Evolutionary conservation across 2,113 vertebrate genomes (phyloP).

Genomic region (Catharus bicknelli): DNA sequence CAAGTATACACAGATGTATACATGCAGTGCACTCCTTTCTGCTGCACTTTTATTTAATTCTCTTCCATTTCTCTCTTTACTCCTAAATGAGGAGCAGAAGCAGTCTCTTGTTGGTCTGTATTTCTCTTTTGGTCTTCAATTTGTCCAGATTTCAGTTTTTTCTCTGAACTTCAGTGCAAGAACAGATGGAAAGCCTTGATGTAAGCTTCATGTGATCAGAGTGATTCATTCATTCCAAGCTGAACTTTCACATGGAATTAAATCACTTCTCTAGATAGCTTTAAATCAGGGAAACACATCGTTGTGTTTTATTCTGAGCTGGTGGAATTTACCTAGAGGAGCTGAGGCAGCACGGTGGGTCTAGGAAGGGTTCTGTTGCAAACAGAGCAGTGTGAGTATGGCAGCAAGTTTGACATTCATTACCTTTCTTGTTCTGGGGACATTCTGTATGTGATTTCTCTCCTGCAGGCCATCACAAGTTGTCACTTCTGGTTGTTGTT

Average conservation of each 20-base stretch:
- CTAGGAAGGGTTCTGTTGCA: background rate
- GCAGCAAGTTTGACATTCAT: background rate
- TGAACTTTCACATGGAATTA: background rate
- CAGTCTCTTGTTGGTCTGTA: background rate
- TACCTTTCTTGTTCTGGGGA: background rate
- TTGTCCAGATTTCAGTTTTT: background rate
- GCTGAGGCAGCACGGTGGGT: background rate
- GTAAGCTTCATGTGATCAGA: background rate
- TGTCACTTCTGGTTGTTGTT: constrained; percentile 57
- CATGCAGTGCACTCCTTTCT: background rate
- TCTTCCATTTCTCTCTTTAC: background rate
- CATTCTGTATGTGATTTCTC: background rate
- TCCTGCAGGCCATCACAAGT: constrained; percentile 48
- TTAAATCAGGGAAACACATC: background rate
- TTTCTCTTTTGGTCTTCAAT: background rate
- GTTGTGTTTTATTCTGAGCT: background rate
- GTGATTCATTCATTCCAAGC: background rate
- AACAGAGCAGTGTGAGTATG: background rate
- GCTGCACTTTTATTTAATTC: background rate
- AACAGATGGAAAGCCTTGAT: background rate
- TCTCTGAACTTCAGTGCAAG: background rate
- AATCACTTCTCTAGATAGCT: background rate
- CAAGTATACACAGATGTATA: background rate
- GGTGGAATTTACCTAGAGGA: background rate
- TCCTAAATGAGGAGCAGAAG: background rate